These are phyloP conservation scores for Coreius guichenoti DNA, from an alignment of 2,797 vertebrate species.

Conservation along the genomic window DNA sequence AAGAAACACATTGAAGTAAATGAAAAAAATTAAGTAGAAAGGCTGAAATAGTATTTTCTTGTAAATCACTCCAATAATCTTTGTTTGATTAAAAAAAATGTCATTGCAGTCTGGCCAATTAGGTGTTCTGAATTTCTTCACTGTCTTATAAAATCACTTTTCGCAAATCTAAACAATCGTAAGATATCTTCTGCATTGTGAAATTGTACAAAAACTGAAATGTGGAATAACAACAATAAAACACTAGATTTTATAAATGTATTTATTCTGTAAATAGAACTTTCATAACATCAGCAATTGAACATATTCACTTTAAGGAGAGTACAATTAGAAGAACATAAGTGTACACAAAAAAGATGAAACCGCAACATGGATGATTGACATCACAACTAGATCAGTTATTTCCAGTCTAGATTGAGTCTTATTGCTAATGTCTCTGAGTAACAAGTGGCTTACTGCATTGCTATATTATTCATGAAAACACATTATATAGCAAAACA, in stretches of 20 bases:
- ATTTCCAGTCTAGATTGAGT: slow-evolving; percentile 64
- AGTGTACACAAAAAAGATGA: slow-evolving; percentile 46
- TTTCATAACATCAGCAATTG: slow-evolving; percentile 78
- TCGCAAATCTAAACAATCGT: background rate
- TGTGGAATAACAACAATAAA: background rate
- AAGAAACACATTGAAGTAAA: background rate
- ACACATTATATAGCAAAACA: slow-evolving; percentile 36
- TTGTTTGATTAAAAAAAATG: too few relatives aligned
- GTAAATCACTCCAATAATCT: background rate
- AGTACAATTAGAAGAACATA: slow-evolving; percentile 67
- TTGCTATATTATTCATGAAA: slow-evolving; percentile 35
- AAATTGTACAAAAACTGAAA: background rate
- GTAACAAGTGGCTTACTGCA: slow-evolving; percentile 21
- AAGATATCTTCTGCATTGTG: background rate
- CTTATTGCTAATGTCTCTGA: slow-evolving; percentile 64
- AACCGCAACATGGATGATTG: slow-evolving; percentile 49
- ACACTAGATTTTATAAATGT: slow-evolving; percentile 64
- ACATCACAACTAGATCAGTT: slow-evolving; percentile 64
- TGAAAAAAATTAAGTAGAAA: background rate
- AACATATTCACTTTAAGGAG: slow-evolving; percentile 76
- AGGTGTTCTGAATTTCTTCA: background rate
- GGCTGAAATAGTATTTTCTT: background rate
- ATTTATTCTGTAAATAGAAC: slow-evolving; percentile 92
- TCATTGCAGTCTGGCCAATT: background rate
- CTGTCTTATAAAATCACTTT: background rate